Conservation (phyloP, 2,888 invertebrate species). For the Rosalia funebris region DNA sequence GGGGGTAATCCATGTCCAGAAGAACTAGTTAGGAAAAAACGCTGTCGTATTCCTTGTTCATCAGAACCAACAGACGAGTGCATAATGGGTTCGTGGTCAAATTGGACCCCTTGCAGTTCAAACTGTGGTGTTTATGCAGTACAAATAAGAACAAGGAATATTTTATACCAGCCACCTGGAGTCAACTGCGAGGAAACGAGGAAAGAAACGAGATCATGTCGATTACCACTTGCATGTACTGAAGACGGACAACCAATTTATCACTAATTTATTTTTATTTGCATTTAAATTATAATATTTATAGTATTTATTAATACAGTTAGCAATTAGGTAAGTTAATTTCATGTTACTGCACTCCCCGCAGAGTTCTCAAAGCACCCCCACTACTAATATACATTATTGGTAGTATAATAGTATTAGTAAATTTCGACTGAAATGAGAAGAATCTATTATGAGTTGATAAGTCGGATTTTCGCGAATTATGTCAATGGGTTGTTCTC, state of each 20-base stretch:
- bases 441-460: too few species aligned
- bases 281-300: too few species aligned
- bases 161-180: slow-evolving; percentile 58
- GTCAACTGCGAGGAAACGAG: slow-evolving; percentile 58
- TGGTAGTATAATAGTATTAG: too few species aligned
- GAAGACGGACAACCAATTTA: slow-evolving; percentile 42
- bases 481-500: too few species aligned
- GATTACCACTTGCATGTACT: slow-evolving; percentile 49
- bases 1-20: slow-evolving; percentile 68
- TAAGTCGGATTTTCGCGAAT: too few species aligned
- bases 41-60: slow-evolving; percentile 49
- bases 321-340: too few species aligned
- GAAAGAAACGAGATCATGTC: slow-evolving; percentile 60
- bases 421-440: too few species aligned
- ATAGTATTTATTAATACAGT: too few species aligned
- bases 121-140: slow-evolving; percentile 71
- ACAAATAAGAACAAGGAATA: slow-evolving; percentile 67
- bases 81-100: slow-evolving; percentile 64
- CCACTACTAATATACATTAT: too few species aligned
- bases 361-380: too few species aligned
- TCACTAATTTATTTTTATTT: too few species aligned
- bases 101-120: slow-evolving; percentile 72
- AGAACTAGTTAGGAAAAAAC: slow-evolving; percentile 61
- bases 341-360: too few species aligned
- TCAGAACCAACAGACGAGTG: slow-evolving; percentile 58